These are phyloP conservation scores for Cetonia aurata DNA, from an alignment of 2,888 invertebrate species.

Conservation along the genomic window DNA sequence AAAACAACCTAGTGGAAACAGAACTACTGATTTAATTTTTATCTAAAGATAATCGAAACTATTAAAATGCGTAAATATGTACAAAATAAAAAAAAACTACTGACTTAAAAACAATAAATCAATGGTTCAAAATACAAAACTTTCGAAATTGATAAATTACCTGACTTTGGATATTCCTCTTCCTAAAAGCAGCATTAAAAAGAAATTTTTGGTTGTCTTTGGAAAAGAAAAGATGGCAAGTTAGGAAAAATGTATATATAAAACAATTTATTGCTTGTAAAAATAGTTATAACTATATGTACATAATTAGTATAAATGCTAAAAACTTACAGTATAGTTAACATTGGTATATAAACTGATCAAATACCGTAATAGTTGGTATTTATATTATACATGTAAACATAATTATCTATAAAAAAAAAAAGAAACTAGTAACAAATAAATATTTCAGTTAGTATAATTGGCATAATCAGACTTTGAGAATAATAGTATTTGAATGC, in stretches of 20 bases:
- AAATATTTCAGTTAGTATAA: conserved; percentile 37
- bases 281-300: conserved; percentile 32
- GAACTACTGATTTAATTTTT: conserved; percentile 22
- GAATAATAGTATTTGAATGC: conserved; percentile 27
- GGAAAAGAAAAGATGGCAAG: conserved; percentile 25
- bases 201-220: conserved; percentile 14
- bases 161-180: conserved; percentile 27
- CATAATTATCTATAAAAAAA: conserved; percentile 5
- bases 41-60: conserved; percentile 18
- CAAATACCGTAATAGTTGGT: conserved; percentile 15
- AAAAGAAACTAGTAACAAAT: conserved; percentile 34
- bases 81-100: conserved; percentile 37
- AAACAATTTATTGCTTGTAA: conserved; percentile 41
- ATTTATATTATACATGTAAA: conserved; percentile 3
- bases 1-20: conserved; percentile 34
- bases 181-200: conserved; percentile 34
- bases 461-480: conserved; percentile 40
- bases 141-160: conserved; percentile 20
- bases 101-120: conserved; percentile 16
- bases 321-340: conserved; percentile 39
- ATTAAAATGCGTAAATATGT: conserved; percentile 29
- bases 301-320: conserved; percentile 35
- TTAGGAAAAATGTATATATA: conserved; percentile 26
- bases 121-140: background rate
- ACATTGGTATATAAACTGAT: conserved; percentile 46